Base-by-base conservation (phyloP, 2,888 invertebrate genomes). In the Leptinotarsa tumamoca region DNA sequence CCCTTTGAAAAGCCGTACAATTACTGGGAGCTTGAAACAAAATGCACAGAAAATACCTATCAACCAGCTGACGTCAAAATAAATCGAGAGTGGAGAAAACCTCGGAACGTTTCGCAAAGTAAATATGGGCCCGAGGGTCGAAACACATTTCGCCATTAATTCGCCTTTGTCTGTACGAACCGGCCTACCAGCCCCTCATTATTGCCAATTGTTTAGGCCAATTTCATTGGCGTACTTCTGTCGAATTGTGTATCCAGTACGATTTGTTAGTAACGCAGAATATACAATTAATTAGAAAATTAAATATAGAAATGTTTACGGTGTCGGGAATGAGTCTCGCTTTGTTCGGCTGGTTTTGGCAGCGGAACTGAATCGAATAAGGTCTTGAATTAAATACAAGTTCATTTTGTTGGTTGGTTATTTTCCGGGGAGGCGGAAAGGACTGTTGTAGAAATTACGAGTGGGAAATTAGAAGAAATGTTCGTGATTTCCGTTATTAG, bases 41-140 rank as follows among this genome's bases (percentile, higher is more conserved):
- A 82, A 83, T 82, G 79, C 72, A 78, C 72, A 43, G 76, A 83
- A 84, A 85, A 85, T 83, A 85, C 83, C 83, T 83, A 79, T 58
- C 73, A 81, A 80, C 77, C 78, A 78, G 83, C 84, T 83, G 83
- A 85, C 82, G 82, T 80, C 80, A 79, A 82, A 82, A 83, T 27
- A 54, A 54, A 69, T 56, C 33, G 69, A 33, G 43, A 56, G 52
- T 5, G 23, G 58, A 58, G 58, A 58, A 58, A 58, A 21, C 58
- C 14, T 21, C 58, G 21, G 17, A 52, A 58, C 58, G 21, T 58
- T 58, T 58, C 23, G 58, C 73, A 71, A 72, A 69, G 78, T 78
- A 80, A 82, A 81, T 82, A 80, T 79, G 79, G 79, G 77, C 76
- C 72, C 78, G 72, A 73, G 78, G 80, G 79, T 78, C 80, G 80